Base-by-base conservation (phyloP, 1,140 invertebrate species). In the Lethocerus indicus region DNA sequence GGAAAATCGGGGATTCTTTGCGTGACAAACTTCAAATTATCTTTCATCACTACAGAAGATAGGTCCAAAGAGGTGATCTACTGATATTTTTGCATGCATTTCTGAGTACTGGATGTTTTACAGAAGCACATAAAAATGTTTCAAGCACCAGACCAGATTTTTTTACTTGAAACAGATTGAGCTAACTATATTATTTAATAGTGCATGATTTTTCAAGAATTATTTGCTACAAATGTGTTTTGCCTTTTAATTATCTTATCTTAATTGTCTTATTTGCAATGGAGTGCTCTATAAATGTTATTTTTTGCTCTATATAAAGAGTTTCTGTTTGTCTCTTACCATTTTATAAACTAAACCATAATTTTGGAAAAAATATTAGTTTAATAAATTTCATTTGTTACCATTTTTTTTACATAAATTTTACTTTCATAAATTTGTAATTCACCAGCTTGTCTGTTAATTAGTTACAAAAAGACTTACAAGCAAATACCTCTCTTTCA, bases 1-100 rank as follows among this genome's bases (percentile, higher is more conserved):
- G 83, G 82, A 29, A 75, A 79, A 51, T 79, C 78, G 53, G 87
- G 87, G 1, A 71, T 78, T 24, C 67, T 92, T 46, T 83, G 80
- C 62, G 73, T 89, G 29, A 90, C 87, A 37, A 90, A 88, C 69
- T 90, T 87, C 63, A 87, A 87, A 66, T 66, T 92, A 3, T 78
- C 81, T 23, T 92, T 90, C 69, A 70, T 85, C 27, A 82, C 83
- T 1, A 70, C 76, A 12, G 76, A 81, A 32, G 69, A 71, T 54
- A 63, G 64, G 41, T 64, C 64, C 49, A 63, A 60, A 55, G 68
- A 71, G 57, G 71, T 72, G 60, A 37, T 43, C 44, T 52, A 26
- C 40, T 29, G 24, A n/a, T 35, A 21, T 3, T 16, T 43, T 50
- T 42, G 23, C 3, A 50, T 20, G n/a, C n/a, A n/a, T n/a, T n/a